A percentile compares a stretch with the other conserved stretches of the same genome.
phyloP scores from a whole-genome alignment of 2,888 invertebrate species.

The Glyphotaelius pellucidus region DNA sequence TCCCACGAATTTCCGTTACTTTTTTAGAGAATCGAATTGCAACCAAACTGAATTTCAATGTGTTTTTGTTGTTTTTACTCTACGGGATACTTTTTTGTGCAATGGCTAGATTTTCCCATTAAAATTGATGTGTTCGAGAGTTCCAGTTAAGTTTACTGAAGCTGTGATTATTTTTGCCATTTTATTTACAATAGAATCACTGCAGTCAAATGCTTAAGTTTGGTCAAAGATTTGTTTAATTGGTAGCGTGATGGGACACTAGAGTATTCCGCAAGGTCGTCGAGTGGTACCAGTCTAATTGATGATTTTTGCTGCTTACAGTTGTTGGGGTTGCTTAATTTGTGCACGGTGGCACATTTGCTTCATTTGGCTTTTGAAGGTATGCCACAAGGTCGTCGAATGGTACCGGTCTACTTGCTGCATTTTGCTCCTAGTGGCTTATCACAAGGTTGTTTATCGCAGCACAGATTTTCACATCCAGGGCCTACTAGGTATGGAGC shows the following conservation, averaged over 20 bases:
- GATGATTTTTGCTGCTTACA: neutral
- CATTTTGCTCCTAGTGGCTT: slow-evolving; percentile 50
- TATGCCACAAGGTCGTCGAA: too few relatives aligned
- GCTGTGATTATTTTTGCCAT: too few relatives aligned
- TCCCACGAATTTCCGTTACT: neutral
- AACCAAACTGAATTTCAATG: neutral
- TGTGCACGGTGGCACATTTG: neutral
- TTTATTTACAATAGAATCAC: too few relatives aligned
- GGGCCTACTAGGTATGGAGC: slow-evolving; percentile 65
- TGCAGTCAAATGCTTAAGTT: too few relatives aligned
- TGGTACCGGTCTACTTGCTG: neutral
- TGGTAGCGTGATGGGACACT: too few relatives aligned
- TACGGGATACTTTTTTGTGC: neutral
- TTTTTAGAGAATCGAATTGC: neutral
- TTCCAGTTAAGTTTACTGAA: too few relatives aligned
- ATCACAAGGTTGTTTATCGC: slow-evolving; percentile 42
- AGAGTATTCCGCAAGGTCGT: neutral
- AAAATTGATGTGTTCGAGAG: neutral
- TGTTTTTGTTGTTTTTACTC: neutral
- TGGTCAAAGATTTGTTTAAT: too few relatives aligned
- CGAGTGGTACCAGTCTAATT: neutral
- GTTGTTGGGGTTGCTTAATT: neutral
- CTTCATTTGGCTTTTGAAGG: too few relatives aligned
- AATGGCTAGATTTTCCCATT: neutral
- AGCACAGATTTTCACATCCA: slow-evolving; percentile 66